Evolutionary conservation across 2,797 vertebrate genomes (phyloP).

Genomic region (Hoplostethus atlanticus): DNA sequence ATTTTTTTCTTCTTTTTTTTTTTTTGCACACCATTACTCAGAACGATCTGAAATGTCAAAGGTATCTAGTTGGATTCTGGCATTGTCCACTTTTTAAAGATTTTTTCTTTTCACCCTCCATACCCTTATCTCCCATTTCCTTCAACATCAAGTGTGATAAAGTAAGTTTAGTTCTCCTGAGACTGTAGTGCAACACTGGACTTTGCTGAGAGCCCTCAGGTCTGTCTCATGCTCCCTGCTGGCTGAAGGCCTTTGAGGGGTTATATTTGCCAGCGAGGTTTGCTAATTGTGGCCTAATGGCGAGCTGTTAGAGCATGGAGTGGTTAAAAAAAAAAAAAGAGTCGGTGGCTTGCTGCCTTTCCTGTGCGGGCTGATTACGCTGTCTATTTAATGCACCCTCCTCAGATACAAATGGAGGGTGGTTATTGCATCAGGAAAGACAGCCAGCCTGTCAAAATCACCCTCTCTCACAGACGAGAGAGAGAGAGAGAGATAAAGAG

Average conservation of each 20-base stretch:
- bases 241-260: conserved; percentile 60
- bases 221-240: conserved; percentile 37
- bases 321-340: conserved; percentile 69
- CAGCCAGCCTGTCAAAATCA: conserved; percentile 77
- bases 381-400: conserved; percentile 81
- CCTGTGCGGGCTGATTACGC: conserved; percentile 75
- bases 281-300: conserved; percentile 81
- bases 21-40: background rate
- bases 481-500: conserved; percentile 72
- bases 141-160: conserved; percentile 43
- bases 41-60: conserved; percentile 24
- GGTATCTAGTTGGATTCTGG: conserved; percentile 17
- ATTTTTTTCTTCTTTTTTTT: background rate
- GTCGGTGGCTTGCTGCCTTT: conserved; percentile 59
- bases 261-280: conserved; percentile 61
- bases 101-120: conserved; percentile 18
- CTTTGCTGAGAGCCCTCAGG: conserved; percentile 46
- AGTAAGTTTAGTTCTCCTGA: conserved; percentile 47
- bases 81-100: conserved; percentile 12
- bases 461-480: conserved; percentile 71
- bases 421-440: conserved; percentile 81
- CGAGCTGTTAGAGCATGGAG: conserved; percentile 66
- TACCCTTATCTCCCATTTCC: conserved; percentile 25
- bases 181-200: conserved; percentile 51
- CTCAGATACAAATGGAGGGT: conserved; percentile 81